Evolutionary conservation across 2,797 vertebrate genomes (phyloP).

Genomic region (Malacoctenus gilli): DNA sequence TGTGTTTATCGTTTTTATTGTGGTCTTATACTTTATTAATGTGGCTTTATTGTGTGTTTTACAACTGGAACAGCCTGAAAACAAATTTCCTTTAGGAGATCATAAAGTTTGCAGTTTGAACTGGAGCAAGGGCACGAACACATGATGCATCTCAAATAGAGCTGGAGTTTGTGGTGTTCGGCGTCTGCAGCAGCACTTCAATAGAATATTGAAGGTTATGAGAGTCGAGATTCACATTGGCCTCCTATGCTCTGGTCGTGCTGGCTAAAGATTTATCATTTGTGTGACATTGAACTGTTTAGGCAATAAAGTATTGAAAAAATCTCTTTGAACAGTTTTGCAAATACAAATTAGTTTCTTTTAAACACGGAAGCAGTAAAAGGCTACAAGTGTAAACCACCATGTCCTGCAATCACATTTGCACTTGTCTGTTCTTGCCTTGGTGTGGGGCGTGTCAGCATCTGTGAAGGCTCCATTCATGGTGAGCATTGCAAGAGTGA

Average conservation of each 20-base stretch:
- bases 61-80: constrained; percentile 49
- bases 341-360: no score
- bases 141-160: constrained; percentile 41
- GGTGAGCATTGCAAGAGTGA: no score
- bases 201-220: constrained; percentile 30
- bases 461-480: no score
- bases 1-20: constrained; percentile 54
- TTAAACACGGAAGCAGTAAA: no score
- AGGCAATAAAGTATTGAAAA: constrained; percentile 2
- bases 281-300: not conserved
- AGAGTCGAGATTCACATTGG: constrained; percentile 20
- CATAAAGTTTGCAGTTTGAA: constrained; percentile 50
- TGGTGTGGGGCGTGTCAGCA: no score
- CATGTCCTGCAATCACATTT: no score
- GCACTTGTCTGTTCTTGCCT: no score
- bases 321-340: not conserved
- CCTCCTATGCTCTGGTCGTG: not conserved
- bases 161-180: constrained; percentile 21
- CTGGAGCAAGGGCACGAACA: constrained; percentile 44
- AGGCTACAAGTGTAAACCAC: no score
- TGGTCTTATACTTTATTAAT: constrained; percentile 43
- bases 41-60: constrained; percentile 57
- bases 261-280: not conserved
- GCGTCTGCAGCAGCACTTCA: constrained; percentile 17
- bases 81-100: constrained; percentile 55